phyloP scores from a whole-genome alignment of 1,140 invertebrate genomes.

The Bombus fervidus region DNA sequence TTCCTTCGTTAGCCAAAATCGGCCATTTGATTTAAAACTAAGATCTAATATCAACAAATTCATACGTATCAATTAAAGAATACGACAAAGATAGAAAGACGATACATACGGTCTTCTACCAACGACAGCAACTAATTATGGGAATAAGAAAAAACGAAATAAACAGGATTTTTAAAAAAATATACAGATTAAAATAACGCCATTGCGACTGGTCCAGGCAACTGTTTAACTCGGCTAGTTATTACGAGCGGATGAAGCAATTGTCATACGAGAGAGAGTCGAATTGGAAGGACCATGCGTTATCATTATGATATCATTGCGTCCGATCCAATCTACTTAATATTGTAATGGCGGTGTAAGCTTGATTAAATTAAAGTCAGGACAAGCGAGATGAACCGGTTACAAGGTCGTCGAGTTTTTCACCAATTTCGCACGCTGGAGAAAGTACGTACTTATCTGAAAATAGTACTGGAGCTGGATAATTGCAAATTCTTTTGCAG shows the following conservation, averaged over 20 bases:
- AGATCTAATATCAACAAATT: too few species aligned
- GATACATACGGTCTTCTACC: too few species aligned
- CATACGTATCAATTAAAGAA: too few species aligned
- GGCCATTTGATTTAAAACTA: too few species aligned
- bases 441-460: not conserved
- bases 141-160: too few species aligned
- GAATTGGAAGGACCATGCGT: not conserved
- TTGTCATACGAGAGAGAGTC: not conserved
- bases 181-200: not conserved
- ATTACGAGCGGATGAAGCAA: slow-evolving; percentile 1
- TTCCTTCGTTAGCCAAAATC: too few species aligned
- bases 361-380: not conserved
- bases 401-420: not conserved
- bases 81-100: too few species aligned
- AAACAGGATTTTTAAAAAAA: not conserved
- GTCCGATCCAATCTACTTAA: slow-evolving; percentile 15
- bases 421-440: not conserved
- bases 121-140: too few species aligned
- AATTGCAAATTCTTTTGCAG: not conserved
- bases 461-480: not conserved
- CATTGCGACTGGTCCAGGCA: not conserved
- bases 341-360: slow-evolving; percentile 6
- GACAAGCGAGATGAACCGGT: not conserved
- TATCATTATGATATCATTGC: slow-evolving; percentile 4
- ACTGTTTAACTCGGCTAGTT: not conserved